These are phyloP conservation scores for Menidia menidia DNA, from an alignment of 2,797 vertebrate species.

Conservation along the genomic window DNA sequence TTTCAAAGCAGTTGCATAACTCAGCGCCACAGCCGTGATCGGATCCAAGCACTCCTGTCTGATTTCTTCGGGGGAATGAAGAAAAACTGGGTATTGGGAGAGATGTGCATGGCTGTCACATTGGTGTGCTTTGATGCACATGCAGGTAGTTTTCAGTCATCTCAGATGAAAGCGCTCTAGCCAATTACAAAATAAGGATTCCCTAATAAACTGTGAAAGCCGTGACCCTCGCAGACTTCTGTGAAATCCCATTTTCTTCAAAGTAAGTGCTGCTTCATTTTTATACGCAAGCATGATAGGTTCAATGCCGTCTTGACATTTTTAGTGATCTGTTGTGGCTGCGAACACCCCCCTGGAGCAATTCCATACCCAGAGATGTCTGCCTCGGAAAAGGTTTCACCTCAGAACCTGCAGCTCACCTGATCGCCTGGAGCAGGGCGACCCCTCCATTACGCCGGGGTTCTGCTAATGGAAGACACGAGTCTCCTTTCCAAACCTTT, in stretches of 20 bases:
- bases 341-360: slow-evolving; percentile 27
- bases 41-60: slow-evolving; percentile 37
- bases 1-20: slow-evolving; percentile 53
- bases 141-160: slow-evolving; percentile 75
- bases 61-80: slow-evolving; percentile 34
- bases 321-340: slow-evolving; percentile 19
- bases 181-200: slow-evolving; percentile 82
- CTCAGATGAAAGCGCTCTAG: slow-evolving; percentile 79
- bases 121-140: slow-evolving; percentile 76
- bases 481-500: slow-evolving; percentile 47
- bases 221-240: slow-evolving; percentile 78
- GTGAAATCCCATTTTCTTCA: slow-evolving; percentile 71
- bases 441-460: slow-evolving; percentile 42
- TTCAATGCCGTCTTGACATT: slow-evolving; percentile 37
- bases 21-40: slow-evolving; percentile 39
- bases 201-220: slow-evolving; percentile 77
- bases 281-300: slow-evolving; percentile 21
- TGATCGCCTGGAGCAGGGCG: slow-evolving; percentile 19
- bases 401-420: slow-evolving; percentile 20
- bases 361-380: slow-evolving; percentile 21
- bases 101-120: slow-evolving; percentile 67
- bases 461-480: slow-evolving; percentile 37
- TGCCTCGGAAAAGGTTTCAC: slow-evolving; percentile 26
- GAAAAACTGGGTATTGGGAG: slow-evolving; percentile 33
- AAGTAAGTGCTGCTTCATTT: slow-evolving; percentile 44